Conservation (phyloP, 2,113 vertebrate species). For the Columba janthina region DNA sequence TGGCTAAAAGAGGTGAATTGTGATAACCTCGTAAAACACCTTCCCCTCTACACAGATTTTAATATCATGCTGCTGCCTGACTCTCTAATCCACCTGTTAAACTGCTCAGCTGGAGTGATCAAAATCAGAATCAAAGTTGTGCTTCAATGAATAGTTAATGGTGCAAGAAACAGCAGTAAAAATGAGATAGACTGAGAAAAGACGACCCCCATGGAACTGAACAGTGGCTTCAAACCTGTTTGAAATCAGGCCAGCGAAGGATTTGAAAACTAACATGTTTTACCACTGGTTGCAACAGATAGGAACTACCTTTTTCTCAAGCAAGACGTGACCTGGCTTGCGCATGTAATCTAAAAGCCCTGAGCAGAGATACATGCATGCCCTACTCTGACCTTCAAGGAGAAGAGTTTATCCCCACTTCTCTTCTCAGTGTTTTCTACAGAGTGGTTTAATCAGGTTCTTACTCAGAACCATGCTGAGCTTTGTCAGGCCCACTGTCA, state of each 20-base stretch:
- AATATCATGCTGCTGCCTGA: not conserved
- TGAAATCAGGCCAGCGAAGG: not conserved
- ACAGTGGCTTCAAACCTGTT: not conserved
- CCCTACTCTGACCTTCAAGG: not conserved
- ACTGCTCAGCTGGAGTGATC: not conserved
- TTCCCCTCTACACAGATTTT: not conserved
- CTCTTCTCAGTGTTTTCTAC: not conserved
- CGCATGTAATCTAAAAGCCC: not conserved
- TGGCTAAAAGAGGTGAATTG: not conserved
- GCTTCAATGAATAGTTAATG: constrained; percentile 13
- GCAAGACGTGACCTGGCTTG: not conserved
- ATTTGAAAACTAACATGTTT: not conserved
- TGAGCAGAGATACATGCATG: not conserved
- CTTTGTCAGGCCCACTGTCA: constrained; percentile 19
- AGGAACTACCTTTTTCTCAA: not conserved
- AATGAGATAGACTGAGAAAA: not conserved
- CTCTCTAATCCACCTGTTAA: constrained; percentile 14
- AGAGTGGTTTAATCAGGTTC: not conserved
- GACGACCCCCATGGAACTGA: not conserved
- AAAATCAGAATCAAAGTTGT: constrained; percentile 25
- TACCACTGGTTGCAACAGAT: not conserved
- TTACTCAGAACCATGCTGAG: not conserved
- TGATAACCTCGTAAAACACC: not conserved
- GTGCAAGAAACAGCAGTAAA: not conserved
- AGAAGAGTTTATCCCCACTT: not conserved